Evolutionary conservation across 2,113 vertebrate genomes (phyloP), one percentile per base, ranked within the genome.

Genomic region (Globicephala melas): DNA sequence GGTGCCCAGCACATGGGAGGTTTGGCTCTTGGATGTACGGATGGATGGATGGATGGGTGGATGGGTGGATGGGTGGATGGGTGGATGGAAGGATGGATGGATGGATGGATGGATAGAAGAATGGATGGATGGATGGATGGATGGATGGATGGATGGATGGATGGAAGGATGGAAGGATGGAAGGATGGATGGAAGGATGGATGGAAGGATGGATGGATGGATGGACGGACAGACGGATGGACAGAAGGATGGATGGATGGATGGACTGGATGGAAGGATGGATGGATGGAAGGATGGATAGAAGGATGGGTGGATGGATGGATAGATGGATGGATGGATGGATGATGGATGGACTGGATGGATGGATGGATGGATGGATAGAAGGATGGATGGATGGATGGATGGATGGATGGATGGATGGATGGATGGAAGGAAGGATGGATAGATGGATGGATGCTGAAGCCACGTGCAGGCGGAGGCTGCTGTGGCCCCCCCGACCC

Each of bases 351-450:
- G n/a, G n/a, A n/a, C n/a, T n/a, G 20, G 83, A 7, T 15, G 44
- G 2, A 1, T 1, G 8, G 38, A 15, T 38, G 38, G 38, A 38
- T 38, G 38, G 38, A 4, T 25, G 9, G 38, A 2, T 17, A 4
- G 9, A 0, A 0, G 17, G 9, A 0, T 0, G 1, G 20, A 2
- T 41, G 79, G 38, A 4, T 23, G 13, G 0, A 21, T 31, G 26
- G 44, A 50, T 21, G 14, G 47, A n/a, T 15, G 10, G n/a, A n/a
- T n/a, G n/a, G 44, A 1, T 8, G 5, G 12, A 0, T 2, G 14
- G 11, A 1, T 1, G 1, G 17, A 2, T 1, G 25, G 38, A 44
- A 9, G 13, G 0, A 20, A 31, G 25, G 44, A 50, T 28, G 14
- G 47, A n/a, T 26, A 8, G 44, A 2, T 3, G 5, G 5, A 17